phyloP scores from a whole-genome alignment of 1,140 invertebrate species.

The Linepithema humile region DNA sequence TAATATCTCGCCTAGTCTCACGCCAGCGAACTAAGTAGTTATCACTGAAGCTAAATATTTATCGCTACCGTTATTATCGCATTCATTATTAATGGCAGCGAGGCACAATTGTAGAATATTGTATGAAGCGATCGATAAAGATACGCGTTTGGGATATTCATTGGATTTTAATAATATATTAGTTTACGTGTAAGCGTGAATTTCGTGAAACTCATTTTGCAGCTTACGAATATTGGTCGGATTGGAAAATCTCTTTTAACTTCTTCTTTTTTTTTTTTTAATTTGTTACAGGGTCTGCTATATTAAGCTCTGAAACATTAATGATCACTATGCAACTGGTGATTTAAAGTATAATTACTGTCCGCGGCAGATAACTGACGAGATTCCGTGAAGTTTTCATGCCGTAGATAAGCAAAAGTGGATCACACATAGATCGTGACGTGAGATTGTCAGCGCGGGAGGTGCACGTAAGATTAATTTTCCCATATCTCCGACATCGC shows the following conservation, averaged over 20 bases:
- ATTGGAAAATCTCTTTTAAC: too few species aligned
- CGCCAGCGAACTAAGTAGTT: not conserved
- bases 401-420: conserved; percentile 24
- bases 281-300: too few species aligned
- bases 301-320: not conserved
- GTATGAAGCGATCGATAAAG: too few species aligned
- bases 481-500: conserved; percentile 24
- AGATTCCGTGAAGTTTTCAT: conserved; percentile 40
- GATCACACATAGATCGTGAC: conserved; percentile 47
- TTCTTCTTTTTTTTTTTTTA: too few species aligned
- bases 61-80: too few species aligned
- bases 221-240: too few species aligned
- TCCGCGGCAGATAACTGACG: conserved; percentile 17
- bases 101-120: too few species aligned
- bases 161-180: too few species aligned
- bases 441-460: conserved; percentile 34
- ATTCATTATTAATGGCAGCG: not conserved
- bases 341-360: conserved; percentile 26
- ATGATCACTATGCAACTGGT: not conserved
- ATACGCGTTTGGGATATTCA: too few species aligned
- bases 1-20: not conserved
- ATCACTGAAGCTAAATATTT: not conserved
- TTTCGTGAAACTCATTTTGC: too few species aligned
- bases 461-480: conserved; percentile 48
- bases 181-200: too few species aligned